Evolutionary conservation across 1,140 invertebrate genomes (phyloP).

Genomic region (Drosophila grimshawi): DNA sequence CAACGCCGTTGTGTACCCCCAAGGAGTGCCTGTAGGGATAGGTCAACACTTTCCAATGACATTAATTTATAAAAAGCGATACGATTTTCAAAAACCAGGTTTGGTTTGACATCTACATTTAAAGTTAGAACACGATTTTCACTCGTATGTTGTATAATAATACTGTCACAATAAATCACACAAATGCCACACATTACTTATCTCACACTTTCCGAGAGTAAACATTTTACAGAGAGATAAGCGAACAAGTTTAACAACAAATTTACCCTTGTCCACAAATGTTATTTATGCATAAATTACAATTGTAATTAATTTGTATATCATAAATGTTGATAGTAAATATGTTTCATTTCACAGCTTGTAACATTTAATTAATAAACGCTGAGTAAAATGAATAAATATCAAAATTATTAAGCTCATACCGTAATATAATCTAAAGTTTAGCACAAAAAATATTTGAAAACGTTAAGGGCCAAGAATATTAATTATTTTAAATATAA

Average conservation of each 20-base stretch:
- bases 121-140: no score
- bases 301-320: not conserved
- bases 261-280: not conserved
- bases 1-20: no score
- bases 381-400: not conserved
- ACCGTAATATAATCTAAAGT: no score
- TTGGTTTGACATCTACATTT: no score
- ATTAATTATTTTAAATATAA: not conserved
- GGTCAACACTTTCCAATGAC: no score
- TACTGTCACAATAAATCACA: not conserved
- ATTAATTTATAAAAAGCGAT: no score
- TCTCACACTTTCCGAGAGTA: not conserved
- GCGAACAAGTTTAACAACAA: not conserved
- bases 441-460: not conserved
- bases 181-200: not conserved
- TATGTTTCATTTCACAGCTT: not conserved
- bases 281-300: slow-evolving; percentile 6
- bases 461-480: not conserved
- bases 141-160: no score
- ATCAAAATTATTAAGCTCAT: not conserved
- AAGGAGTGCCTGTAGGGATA: no score
- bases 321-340: not conserved
- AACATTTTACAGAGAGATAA: not conserved
- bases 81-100: no score
- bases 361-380: not conserved